Percentiles rank a stretch among this genome's conserved stretches.
These are phyloP conservation scores for Cyclophora punctaria DNA, from an alignment of 2,888 invertebrate species.

Conservation along the genomic window DNA sequence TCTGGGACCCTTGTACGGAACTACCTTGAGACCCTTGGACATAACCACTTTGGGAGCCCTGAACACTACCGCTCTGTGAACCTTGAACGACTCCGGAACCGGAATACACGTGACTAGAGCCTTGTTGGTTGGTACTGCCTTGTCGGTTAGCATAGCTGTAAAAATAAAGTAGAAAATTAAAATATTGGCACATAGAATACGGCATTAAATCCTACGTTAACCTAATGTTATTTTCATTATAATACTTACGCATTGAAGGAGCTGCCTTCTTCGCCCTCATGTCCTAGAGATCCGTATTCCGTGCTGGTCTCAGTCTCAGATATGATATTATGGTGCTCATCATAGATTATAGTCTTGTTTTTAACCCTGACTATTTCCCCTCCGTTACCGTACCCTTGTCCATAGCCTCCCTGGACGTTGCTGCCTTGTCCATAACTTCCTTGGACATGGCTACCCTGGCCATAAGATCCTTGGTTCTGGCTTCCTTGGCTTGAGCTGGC, in stretches of 20 bases:
- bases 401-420: constrained; percentile 26
- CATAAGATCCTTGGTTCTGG: constrained; percentile 11
- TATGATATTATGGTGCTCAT: constrained; percentile 59
- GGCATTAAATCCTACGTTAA: too few species aligned
- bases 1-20: constrained; percentile 2
- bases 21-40: neutral
- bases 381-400: constrained; percentile 15
- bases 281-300: constrained; percentile 60
- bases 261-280: constrained; percentile 62
- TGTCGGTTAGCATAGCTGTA: constrained; percentile 39
- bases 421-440: constrained; percentile 26
- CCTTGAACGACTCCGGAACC: constrained; percentile 1
- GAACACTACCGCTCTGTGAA: neutral
- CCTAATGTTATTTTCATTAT: too few species aligned
- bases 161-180: constrained; percentile 3
- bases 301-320: constrained; percentile 70
- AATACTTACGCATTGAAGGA: constrained; percentile 58
- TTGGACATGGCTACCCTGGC: constrained; percentile 17
- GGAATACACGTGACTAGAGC: constrained; percentile 12
- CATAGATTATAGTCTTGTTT: constrained; percentile 52
- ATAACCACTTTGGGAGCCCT: constrained; percentile 1
- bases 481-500: constrained; percentile 17
- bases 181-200: neutral
- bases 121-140: constrained; percentile 28
- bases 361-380: constrained; percentile 41